These are phyloP conservation scores for Gymnothorax javanicus DNA, from an alignment of 2,797 vertebrate species.

Conservation along the genomic window DNA sequence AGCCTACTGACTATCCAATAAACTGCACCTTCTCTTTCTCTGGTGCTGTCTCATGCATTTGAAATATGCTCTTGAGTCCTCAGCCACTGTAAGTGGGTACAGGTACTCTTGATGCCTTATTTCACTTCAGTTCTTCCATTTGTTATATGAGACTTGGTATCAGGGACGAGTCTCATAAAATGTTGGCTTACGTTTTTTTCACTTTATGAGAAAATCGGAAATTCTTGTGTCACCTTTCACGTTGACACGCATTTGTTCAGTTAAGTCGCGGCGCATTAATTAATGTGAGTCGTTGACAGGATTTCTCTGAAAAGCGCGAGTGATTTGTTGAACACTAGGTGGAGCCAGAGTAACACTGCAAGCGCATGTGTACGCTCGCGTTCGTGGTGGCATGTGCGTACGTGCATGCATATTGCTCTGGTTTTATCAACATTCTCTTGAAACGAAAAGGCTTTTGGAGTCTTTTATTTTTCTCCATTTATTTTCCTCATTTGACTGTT, in stretches of 20 bases:
- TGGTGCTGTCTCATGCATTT: neutral
- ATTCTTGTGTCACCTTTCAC: neutral
- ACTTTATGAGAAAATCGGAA: neutral
- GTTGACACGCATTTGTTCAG: neutral
- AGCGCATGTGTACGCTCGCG: neutral
- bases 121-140: too few species aligned
- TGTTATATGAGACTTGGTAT: too few species aligned
- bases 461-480: neutral
- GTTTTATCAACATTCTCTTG: neutral
- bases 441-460: neutral
- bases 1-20: neutral
- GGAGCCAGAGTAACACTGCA: conserved; percentile 35
- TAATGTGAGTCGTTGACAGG: neutral
- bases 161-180: neutral
- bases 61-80: neutral
- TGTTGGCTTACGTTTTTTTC: neutral
- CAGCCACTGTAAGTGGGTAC: neutral
- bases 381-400: neutral
- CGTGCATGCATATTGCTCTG: neutral
- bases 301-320: neutral
- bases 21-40: neutral
- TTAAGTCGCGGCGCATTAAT: neutral
- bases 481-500: neutral
- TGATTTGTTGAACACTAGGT: conserved; percentile 37
- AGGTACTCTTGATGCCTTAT: neutral